These are phyloP conservation scores for Drosophila yakuba DNA, from an alignment of 1,140 invertebrate species.

Conservation along the genomic window DNA sequence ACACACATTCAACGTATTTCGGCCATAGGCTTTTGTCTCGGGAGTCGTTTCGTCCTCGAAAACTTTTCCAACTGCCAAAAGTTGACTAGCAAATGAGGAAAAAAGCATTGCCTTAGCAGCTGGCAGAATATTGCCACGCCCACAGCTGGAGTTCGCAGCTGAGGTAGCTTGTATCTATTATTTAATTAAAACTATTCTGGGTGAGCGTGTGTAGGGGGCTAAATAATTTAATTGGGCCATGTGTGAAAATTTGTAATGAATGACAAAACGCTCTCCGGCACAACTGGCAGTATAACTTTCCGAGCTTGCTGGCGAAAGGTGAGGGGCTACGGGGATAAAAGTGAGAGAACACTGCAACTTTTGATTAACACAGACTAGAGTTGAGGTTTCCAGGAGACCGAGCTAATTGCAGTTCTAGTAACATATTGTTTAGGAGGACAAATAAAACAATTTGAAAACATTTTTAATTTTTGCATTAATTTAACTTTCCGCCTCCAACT, in stretches of 20 bases:
- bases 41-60: conserved; percentile 47
- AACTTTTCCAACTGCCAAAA: conserved; percentile 54
- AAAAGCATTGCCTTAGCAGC: conserved; percentile 9
- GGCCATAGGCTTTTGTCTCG: conserved; percentile 61
- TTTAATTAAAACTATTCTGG: conserved; percentile 76
- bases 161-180: conserved; percentile 57
- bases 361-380: conserved; percentile 64
- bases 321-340: conserved; percentile 7
- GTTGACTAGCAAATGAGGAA: conserved; percentile 19
- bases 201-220: conserved; percentile 37
- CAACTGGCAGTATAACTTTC: conserved; percentile 36
- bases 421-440: not conserved
- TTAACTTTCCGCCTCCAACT: not conserved
- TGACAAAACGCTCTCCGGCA: conserved; percentile 41
- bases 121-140: conserved; percentile 39
- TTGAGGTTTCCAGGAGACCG: conserved; percentile 37
- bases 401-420: conserved; percentile 48
- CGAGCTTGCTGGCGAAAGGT: conserved; percentile 3
- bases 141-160: conserved; percentile 13
- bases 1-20: conserved; percentile 53
- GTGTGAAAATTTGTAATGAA: conserved; percentile 73
- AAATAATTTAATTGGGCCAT: conserved; percentile 79
- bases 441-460: not conserved
- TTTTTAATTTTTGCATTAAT: not conserved
- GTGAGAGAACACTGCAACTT: conserved; percentile 41